These are phyloP conservation scores for Miopithecus talapoin DNA, from an alignment of 2,797 vertebrate genomes.

Conservation along the genomic window DNA sequence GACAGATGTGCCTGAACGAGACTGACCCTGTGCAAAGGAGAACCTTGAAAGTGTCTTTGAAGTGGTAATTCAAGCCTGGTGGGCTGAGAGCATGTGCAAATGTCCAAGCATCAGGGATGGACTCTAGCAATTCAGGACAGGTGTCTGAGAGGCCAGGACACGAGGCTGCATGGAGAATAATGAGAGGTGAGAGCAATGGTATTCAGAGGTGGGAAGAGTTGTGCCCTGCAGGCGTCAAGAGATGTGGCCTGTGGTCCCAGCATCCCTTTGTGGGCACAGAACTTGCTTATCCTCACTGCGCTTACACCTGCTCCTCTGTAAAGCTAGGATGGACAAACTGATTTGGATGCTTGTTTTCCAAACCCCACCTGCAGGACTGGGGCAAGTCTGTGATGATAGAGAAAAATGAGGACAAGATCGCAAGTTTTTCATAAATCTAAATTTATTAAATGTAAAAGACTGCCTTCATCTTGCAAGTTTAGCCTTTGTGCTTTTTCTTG, in stretches of 20 bases:
- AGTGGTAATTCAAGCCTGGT: background rate
- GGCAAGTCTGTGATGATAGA: background rate
- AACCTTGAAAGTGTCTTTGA: background rate
- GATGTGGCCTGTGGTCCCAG: background rate
- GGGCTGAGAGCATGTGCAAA: background rate
- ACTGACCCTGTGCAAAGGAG: background rate
- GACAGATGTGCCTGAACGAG: background rate
- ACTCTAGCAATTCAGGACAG: background rate
- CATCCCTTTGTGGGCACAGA: background rate
- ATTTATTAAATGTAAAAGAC: constrained; percentile 48
- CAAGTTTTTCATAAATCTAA: constrained; percentile 40
- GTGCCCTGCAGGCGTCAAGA: background rate
- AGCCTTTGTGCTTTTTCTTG: background rate
- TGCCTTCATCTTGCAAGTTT: background rate
- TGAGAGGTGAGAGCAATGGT: background rate
- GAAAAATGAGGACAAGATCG: constrained; percentile 48
- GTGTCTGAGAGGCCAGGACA: background rate
- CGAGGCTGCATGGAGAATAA: background rate
- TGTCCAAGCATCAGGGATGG: background rate
- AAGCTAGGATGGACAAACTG: background rate
- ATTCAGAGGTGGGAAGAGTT: background rate
- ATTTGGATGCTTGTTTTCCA: background rate
- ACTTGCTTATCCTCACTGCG: background rate
- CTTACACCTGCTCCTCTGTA: background rate
- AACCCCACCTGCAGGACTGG: background rate